These are phyloP conservation scores for Amia ocellicauda DNA, from an alignment of 2,113 vertebrate genomes.

Conservation along the genomic window DNA sequence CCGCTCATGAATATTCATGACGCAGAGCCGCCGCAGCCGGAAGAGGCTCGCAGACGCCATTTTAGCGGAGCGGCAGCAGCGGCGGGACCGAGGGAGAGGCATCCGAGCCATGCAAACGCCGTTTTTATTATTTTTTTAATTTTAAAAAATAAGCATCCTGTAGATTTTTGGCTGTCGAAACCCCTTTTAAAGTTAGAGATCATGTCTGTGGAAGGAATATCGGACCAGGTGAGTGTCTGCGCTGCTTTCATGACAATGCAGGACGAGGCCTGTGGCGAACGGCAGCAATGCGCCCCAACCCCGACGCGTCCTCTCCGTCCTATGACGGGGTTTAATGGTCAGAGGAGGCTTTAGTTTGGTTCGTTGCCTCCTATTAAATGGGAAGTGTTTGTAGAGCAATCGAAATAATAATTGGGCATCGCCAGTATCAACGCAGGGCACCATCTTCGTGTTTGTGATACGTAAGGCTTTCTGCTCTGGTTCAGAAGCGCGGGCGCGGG, in stretches of 20 bases:
- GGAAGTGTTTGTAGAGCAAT: too few relatives aligned
- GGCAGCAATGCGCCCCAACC: too few relatives aligned
- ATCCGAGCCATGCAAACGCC: conserved; percentile 12
- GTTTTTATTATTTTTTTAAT: conserved; percentile 21
- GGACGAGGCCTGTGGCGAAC: conserved; percentile 10
- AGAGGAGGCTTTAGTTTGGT: too few relatives aligned
- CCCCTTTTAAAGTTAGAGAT: conserved; percentile 35
- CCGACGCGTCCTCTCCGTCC: too few relatives aligned
- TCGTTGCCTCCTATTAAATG: too few relatives aligned
- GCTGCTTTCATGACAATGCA: not conserved
- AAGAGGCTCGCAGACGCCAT: conserved; percentile 47
- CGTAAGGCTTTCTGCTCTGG: too few relatives aligned
- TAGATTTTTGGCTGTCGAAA: conserved; percentile 20
- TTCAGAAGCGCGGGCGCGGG: too few relatives aligned
- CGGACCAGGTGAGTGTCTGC: conserved; percentile 63
- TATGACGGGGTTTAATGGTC: too few relatives aligned
- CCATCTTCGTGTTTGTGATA: too few relatives aligned
- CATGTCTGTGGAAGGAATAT: conserved; percentile 63
- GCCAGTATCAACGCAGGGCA: too few relatives aligned
- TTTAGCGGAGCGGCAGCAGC: conserved; percentile 36
- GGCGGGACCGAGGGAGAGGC: not conserved
- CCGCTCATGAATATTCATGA: too few relatives aligned
- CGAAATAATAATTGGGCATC: too few relatives aligned
- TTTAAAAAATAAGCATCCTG: conserved; percentile 7
- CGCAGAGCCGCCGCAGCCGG: not conserved